Evolutionary conservation across 2,113 vertebrate genomes (phyloP).

Genomic region (Pseudopipra pipra): DNA sequence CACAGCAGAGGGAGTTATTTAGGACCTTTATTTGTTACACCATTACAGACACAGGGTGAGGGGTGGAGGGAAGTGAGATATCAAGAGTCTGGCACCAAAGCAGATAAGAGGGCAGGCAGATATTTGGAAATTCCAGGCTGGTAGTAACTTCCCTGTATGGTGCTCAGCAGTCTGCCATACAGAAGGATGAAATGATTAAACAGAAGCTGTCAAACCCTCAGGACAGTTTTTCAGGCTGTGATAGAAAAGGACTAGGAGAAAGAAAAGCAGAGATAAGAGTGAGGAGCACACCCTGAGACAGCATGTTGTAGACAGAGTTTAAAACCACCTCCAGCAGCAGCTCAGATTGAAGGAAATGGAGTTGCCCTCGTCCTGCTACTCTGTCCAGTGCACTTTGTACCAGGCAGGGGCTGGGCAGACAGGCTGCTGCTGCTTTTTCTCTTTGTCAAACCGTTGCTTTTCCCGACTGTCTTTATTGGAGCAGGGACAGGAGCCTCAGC

Average conservation of each 20-base stretch:
- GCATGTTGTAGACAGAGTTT: background rate
- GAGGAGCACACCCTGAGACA: background rate
- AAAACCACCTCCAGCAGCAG: background rate
- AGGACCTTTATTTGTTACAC: conserved; percentile 6
- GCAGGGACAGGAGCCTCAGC: background rate
- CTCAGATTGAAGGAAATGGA: background rate
- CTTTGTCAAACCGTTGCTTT: background rate
- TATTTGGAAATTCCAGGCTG: conserved; percentile 23
- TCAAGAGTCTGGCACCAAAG: background rate
- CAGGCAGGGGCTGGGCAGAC: background rate
- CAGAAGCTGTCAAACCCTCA: conserved; percentile 33
- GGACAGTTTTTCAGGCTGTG: conserved; percentile 45
- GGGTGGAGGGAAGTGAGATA: background rate
- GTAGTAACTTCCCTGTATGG: conserved; percentile 6
- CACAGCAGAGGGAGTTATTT: background rate
- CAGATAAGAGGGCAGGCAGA: conserved; percentile 21
- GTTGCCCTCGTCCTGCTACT: background rate
- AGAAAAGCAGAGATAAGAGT: conserved; percentile 31
- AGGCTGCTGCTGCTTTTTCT: background rate
- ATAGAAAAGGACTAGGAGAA: conserved; percentile 19
- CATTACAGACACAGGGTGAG: background rate
- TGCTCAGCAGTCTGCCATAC: conserved; percentile 11
- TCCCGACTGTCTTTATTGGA: background rate
- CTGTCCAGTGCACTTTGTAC: background rate
- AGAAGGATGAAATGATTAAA: conserved; percentile 57